A percentile compares a stretch with the other conserved stretches of the same genome.
Evolutionary conservation across 2,888 invertebrate species (phyloP).

Genomic region (Dexiosoma caninum): DNA sequence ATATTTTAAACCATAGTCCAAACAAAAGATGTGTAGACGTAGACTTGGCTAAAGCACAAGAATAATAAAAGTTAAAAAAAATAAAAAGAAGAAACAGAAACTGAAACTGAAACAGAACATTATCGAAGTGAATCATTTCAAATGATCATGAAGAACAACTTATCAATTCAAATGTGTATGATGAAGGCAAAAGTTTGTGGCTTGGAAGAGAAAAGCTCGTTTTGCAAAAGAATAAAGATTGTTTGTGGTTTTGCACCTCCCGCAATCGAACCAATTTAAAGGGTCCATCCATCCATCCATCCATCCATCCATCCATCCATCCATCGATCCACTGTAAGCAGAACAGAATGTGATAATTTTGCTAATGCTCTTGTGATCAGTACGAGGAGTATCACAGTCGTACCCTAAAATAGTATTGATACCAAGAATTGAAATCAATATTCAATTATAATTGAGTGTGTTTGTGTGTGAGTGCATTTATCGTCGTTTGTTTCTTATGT

Average conservation of each 20-base stretch:
- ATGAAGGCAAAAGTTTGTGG: no score
- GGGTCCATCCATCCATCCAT: conserved; percentile 14
- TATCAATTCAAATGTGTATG: conserved; percentile 7
- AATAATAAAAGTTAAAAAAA: conserved; percentile 19
- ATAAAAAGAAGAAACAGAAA: no score
- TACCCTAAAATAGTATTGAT: conserved; percentile 57
- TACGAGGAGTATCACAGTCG: neutral
- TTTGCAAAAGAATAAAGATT: conserved; percentile 62
- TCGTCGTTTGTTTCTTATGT: conserved; percentile 19
- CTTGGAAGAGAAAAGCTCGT: conserved; percentile 5
- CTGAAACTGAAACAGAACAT: conserved; percentile 2
- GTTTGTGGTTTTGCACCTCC: conserved; percentile 60
- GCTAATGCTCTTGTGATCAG: neutral
- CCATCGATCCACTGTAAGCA: neutral
- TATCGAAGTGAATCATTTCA: conserved; percentile 38
- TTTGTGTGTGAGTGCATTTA: conserved; percentile 7
- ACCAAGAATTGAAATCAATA: conserved; percentile 69
- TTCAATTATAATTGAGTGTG: conserved; percentile 71
- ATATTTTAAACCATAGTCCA: neutral
- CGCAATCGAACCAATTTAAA: conserved; percentile 59
- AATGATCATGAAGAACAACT: conserved; percentile 28
- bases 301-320: no score
- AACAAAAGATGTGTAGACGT: conserved; percentile 29
- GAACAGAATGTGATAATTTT: conserved; percentile 31
- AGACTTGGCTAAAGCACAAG: conserved; percentile 22